Evolutionary conservation across 2,797 vertebrate genomes (phyloP).

Genomic region (Pipistrellus pygmaeus): DNA sequence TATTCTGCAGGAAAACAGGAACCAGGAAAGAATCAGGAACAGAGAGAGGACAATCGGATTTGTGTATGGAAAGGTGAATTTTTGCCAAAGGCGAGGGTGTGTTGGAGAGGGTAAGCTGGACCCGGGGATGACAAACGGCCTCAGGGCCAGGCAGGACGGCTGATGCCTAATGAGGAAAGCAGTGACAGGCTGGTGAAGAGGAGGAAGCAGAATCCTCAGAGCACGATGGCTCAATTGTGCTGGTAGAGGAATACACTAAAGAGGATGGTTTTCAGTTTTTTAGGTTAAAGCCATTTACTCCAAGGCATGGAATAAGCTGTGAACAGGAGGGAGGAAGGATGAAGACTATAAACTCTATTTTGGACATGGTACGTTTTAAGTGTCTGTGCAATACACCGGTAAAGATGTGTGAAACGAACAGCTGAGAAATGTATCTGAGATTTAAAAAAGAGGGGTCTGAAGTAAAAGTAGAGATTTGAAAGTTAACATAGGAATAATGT

Average conservation of each 20-base stretch:
- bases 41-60: background rate
- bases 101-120: background rate
- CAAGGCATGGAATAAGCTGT: background rate
- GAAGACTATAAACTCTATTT: background rate
- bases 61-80: background rate
- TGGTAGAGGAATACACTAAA: background rate
- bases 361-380: background rate
- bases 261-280: background rate
- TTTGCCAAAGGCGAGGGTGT: background rate
- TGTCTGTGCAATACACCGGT: background rate
- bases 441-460: background rate
- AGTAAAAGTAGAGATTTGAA: background rate
- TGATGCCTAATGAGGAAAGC: background rate
- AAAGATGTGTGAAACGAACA: background rate
- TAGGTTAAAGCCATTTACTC: constrained; percentile 5
- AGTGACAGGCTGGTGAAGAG: background rate
- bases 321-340: background rate
- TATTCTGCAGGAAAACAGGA: background rate
- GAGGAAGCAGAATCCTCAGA: background rate
- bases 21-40: background rate
- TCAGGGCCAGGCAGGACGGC: background rate
- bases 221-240: background rate
- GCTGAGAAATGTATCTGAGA: constrained; percentile 6
- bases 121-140: background rate
- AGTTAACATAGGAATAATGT: background rate